Conservation (phyloP, 2,888 invertebrate genomes). For the Petrolisthes manimaculis region DNA sequence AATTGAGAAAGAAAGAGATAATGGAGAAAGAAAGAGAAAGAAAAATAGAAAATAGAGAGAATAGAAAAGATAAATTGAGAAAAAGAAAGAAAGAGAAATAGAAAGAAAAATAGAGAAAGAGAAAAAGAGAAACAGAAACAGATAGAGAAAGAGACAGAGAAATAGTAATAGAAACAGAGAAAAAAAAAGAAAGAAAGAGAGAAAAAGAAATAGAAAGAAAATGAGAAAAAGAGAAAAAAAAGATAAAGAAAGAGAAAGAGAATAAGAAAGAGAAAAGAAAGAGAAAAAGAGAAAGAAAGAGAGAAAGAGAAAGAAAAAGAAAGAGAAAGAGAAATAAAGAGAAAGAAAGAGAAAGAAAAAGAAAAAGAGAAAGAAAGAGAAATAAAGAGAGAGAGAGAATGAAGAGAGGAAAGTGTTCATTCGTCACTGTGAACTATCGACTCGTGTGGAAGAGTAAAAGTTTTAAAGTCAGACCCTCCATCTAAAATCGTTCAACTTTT, state of each 20-base stretch:
- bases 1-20: neutral
- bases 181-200: neutral
- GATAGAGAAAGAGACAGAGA: neutral
- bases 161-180: neutral
- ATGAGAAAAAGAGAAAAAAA: neutral
- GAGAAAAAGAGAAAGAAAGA: neutral
- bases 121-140: neutral
- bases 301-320: neutral
- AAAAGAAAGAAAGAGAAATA: neutral
- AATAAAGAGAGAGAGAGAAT: neutral
- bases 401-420: too few relatives aligned
- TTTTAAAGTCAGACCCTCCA: too few relatives aligned
- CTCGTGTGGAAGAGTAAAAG: too few relatives aligned
- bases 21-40: neutral
- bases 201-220: neutral
- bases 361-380: neutral
- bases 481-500: too few relatives aligned
- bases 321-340: neutral
- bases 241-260: neutral
- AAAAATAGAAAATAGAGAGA: neutral
- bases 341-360: neutral
- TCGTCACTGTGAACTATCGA: too few relatives aligned
- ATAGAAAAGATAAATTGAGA: neutral
- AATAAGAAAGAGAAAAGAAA: neutral
- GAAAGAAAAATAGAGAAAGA: neutral